These are phyloP conservation scores for Brachionus asplanchnoidis DNA, from an alignment of 1,140 invertebrate species.

Conservation along the genomic window DNA sequence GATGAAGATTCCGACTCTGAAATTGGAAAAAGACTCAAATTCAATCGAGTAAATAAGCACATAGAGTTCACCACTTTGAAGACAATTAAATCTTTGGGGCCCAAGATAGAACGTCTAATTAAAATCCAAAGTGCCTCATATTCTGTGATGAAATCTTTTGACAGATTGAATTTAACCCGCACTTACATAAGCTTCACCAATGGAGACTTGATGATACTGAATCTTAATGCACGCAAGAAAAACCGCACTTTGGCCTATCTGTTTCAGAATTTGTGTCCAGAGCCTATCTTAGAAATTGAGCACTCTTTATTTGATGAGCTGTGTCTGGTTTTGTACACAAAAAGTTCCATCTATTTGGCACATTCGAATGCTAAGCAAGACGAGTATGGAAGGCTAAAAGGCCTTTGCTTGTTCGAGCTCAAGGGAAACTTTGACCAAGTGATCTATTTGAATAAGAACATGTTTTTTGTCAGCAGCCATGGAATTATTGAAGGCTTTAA, in stretches of 20 bases:
- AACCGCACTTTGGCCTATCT: neutral
- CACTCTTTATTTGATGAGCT: neutral
- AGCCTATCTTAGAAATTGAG: neutral
- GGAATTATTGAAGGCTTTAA: slow-evolving; percentile 1
- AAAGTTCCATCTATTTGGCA: neutral
- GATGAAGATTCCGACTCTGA: neutral
- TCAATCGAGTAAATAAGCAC: neutral
- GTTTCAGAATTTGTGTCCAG: neutral
- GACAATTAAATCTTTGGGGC: neutral
- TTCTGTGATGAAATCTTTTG: neutral
- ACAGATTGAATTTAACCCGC: neutral
- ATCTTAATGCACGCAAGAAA: neutral
- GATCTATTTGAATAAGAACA: neutral
- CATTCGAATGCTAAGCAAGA: neutral
- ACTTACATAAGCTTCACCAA: neutral
- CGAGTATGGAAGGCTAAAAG: neutral
- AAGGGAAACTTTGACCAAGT: neutral
- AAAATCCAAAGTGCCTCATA: neutral
- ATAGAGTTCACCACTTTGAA: neutral
- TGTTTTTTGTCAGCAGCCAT: neutral
- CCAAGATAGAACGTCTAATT: neutral
- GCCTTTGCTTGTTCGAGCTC: neutral
- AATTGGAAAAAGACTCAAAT: neutral
- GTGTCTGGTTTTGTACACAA: neutral
- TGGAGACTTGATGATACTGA: neutral